Evolutionary conservation across 2,888 invertebrate species (phyloP).

Genomic region (Shargacucullia verbasci): DNA sequence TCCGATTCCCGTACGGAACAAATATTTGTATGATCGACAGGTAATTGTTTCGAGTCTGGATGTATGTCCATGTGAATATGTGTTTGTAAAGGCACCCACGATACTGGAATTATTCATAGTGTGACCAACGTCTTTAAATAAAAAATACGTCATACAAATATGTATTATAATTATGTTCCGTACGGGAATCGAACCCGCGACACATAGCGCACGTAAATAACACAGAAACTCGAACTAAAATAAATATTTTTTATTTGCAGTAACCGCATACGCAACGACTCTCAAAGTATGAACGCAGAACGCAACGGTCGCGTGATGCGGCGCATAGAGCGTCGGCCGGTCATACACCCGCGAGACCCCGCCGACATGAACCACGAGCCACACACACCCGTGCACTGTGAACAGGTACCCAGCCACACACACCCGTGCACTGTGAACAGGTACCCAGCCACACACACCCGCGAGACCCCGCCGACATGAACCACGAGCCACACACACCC

Average conservation of each 20-base stretch:
- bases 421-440: conserved; percentile 77
- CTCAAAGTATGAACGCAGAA: conserved; percentile 76
- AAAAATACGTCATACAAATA: no score
- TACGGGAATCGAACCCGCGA: no score
- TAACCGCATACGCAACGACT: conserved; percentile 79
- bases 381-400: conserved; percentile 74
- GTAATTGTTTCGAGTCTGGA: no score
- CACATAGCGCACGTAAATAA: no score
- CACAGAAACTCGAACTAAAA: no score
- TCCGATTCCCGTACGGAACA: no score
- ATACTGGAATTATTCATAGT: no score
- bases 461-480: conserved; percentile 44
- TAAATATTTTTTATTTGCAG: conserved; percentile 51
- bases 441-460: conserved; percentile 56
- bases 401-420: conserved; percentile 70
- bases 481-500: conserved; percentile 6
- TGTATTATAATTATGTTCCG: no score
- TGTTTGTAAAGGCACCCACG: no score
- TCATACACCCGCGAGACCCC: conserved; percentile 64
- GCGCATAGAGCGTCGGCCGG: conserved; percentile 70
- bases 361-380: conserved; percentile 39
- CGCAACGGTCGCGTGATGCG: conserved; percentile 67
- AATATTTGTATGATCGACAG: no score
- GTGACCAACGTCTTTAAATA: no score
- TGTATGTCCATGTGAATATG: no score